A percentile compares a stretch with the other conserved stretches of the same genome.
phyloP scores from a whole-genome alignment of 2,888 invertebrate genomes.

The Lasioglossum morio region DNA sequence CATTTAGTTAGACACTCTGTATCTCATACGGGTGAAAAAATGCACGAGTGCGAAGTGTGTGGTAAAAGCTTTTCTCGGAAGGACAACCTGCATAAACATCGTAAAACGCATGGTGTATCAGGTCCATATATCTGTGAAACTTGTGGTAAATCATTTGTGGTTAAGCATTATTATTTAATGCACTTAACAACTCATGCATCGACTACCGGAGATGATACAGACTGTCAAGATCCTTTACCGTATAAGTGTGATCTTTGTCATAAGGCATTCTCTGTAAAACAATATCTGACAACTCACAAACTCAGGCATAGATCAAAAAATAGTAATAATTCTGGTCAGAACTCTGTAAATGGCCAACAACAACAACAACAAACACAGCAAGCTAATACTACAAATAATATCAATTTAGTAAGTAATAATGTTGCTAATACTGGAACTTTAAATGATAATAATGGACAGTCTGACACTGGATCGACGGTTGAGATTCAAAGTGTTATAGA shows the following conservation, averaged over 20 bases:
- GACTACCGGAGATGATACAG: slow-evolving; percentile 73
- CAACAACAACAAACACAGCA: slow-evolving; percentile 73
- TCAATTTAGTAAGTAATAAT: slow-evolving; percentile 62
- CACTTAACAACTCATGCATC: slow-evolving; percentile 86
- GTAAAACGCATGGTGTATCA: slow-evolving; percentile 87
- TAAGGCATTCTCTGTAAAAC: slow-evolving; percentile 87
- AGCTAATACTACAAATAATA: slow-evolving; percentile 61
- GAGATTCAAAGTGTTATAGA: slow-evolving; percentile 82
- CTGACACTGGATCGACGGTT: slow-evolving; percentile 76
- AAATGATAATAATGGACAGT: slow-evolving; percentile 74
- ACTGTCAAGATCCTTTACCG: slow-evolving; percentile 82
- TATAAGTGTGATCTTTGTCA: slow-evolving; percentile 88
- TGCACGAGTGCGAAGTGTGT: slow-evolving; percentile 88
- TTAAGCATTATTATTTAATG: slow-evolving; percentile 89
- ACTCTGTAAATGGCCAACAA: slow-evolving; percentile 65
- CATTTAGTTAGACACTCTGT: slow-evolving; percentile 89
- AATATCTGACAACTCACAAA: slow-evolving; percentile 88
- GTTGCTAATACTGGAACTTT: slow-evolving; percentile 66
- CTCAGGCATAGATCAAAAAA: slow-evolving; percentile 86
- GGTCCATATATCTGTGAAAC: slow-evolving; percentile 88
- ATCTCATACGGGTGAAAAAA: slow-evolving; percentile 89
- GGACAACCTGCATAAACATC: slow-evolving; percentile 87
- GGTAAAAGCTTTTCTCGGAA: slow-evolving; percentile 86
- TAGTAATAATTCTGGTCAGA: slow-evolving; percentile 78
- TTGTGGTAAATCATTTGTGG: slow-evolving; percentile 88